Conservation (phyloP, 2,888 invertebrate species). For the Griposia aprilina region DNA sequence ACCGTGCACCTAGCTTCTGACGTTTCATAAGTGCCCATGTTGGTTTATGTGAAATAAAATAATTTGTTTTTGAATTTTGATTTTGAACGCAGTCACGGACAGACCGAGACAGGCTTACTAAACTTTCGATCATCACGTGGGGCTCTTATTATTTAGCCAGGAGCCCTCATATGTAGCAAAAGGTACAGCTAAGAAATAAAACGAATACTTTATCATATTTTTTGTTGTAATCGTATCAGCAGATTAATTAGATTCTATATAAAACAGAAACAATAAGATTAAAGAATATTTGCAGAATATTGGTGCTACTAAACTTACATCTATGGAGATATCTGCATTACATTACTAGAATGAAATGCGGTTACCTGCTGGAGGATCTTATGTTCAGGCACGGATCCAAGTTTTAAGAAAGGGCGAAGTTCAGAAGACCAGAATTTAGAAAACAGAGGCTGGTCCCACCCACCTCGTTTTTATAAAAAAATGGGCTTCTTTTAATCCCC, state of each 20-base stretch:
- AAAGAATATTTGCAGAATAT: neutral
- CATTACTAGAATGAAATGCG: neutral
- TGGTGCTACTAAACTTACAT: neutral
- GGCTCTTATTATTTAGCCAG: no score
- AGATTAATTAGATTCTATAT: neutral
- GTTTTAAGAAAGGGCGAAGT: neutral
- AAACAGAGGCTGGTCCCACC: neutral
- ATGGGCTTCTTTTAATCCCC: neutral
- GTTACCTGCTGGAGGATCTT: neutral
- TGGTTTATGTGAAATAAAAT: no score
- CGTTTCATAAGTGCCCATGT: no score
- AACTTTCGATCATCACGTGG: no score
- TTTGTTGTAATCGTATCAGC: neutral
- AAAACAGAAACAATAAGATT: neutral
- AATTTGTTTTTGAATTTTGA: no score
- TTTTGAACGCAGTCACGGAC: no score
- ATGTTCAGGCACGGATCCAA: conserved; percentile 21
- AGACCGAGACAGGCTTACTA: no score
- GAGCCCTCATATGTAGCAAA: neutral
- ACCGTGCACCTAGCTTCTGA: no score
- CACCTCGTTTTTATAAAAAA: neutral
- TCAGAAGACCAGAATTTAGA: neutral
- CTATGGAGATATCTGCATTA: neutral
- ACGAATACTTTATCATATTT: neutral
- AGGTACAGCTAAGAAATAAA: conserved; percentile 4